Conservation (phyloP, 2,797 vertebrate genomes). For the Ambastaia sidthimunki region DNA sequence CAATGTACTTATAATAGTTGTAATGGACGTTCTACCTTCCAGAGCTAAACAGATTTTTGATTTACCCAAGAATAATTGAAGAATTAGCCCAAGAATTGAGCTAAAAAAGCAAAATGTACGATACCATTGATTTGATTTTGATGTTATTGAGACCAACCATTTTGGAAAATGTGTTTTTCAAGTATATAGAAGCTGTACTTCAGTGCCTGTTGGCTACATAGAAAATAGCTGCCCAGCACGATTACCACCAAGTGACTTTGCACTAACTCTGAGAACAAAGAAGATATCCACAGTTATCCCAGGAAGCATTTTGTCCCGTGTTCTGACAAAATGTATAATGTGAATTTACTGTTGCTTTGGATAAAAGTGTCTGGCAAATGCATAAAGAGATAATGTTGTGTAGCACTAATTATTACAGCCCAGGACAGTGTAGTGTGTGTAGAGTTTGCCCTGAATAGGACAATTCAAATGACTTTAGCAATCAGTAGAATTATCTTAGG, state of each 20-base stretch:
- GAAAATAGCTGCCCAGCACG: neutral
- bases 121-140: neutral
- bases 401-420: no score
- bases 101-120: neutral
- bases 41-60: no score
- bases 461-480: neutral
- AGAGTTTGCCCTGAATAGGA: neutral
- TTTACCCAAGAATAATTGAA: neutral
- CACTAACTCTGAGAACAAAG: neutral
- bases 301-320: no score
- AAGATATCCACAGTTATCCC: no score
- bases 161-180: neutral
- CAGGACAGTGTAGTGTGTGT: neutral
- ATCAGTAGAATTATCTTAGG: neutral
- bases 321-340: no score
- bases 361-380: no score
- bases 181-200: neutral
- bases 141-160: neutral
- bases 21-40: no score
- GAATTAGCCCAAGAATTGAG: no score
- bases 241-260: neutral
- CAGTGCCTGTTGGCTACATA: neutral
- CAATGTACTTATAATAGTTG: neutral
- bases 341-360: no score
- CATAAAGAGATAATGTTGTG: no score